Conservation (phyloP, 2,113 vertebrate genomes). For the Azemiops feae region DNA sequence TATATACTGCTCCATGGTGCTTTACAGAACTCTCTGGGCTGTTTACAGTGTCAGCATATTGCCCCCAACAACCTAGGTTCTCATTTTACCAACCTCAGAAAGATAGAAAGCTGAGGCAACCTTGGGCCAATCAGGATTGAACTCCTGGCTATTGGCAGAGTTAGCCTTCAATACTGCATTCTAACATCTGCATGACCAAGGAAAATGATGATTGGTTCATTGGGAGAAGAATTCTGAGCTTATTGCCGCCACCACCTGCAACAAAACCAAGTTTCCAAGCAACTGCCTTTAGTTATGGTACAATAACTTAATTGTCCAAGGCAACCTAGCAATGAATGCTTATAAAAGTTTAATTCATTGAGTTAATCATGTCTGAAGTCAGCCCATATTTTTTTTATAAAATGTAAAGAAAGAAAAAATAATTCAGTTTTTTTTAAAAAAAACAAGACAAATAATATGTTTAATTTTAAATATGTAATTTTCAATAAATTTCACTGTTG, state of each 20-base stretch:
- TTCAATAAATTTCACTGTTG: conserved; percentile 58
- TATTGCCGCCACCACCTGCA: not conserved
- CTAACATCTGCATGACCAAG: not conserved
- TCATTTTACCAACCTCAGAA: not conserved
- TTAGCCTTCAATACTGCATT: not conserved
- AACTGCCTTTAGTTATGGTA: not conserved
- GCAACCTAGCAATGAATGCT: conserved; percentile 54
- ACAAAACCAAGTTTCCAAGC: not conserved
- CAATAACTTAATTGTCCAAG: not conserved
- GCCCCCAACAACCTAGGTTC: not conserved
- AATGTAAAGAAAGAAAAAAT: conserved; percentile 56
- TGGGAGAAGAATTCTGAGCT: not conserved
- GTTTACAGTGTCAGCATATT: not conserved
- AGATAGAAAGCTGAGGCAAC: not conserved
- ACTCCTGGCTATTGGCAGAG: not conserved
- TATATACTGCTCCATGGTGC: not conserved
- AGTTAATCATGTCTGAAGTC: conserved; percentile 62
- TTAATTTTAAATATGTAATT: conserved; percentile 39
- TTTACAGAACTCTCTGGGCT: not conserved
- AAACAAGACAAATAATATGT: conserved; percentile 37
- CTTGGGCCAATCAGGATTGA: not conserved
- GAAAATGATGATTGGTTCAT: not conserved
- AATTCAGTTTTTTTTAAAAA: conserved; percentile 39
- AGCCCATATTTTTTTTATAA: conserved; percentile 62
- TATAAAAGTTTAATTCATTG: conserved; percentile 60